These are phyloP conservation scores for Zele albiditarsus DNA, from an alignment of 2,888 invertebrate genomes.

Conservation along the genomic window DNA sequence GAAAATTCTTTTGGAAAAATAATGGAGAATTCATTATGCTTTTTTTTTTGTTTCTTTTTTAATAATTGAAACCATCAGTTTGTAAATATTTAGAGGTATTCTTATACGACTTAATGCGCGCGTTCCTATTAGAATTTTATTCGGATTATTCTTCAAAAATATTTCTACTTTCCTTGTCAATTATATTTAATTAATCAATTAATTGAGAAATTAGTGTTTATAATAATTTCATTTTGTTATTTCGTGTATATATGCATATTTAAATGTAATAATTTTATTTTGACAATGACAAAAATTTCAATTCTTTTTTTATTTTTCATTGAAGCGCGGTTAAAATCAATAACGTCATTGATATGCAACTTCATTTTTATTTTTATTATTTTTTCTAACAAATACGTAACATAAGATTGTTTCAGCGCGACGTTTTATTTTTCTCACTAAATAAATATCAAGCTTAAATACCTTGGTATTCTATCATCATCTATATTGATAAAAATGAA, in stretches of 20 bases:
- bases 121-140: slow-evolving; percentile 56
- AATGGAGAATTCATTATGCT: slow-evolving; percentile 9
- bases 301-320: neutral
- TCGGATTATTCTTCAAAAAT: slow-evolving; percentile 17
- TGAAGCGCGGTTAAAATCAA: neutral
- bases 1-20: slow-evolving; percentile 37
- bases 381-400: slow-evolving; percentile 21
- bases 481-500: neutral
- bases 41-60: neutral
- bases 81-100: slow-evolving; percentile 64
- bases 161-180: slow-evolving; percentile 8
- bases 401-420: neutral
- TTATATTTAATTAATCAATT: slow-evolving; percentile 12
- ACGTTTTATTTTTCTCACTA: neutral
- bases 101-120: slow-evolving; percentile 59
- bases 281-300: neutral
- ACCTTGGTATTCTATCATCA: neutral
- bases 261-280: slow-evolving; percentile 44
- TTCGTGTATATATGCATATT: slow-evolving; percentile 40
- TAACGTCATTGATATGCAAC: slow-evolving; percentile 4
- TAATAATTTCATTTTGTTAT: slow-evolving; percentile 7
- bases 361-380: neutral
- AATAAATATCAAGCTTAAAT: neutral
- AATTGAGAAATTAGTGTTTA: neutral
- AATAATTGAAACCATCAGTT: slow-evolving; percentile 45